Base-by-base conservation (phyloP, 2,113 vertebrate genomes). In the Pipa parva region DNA sequence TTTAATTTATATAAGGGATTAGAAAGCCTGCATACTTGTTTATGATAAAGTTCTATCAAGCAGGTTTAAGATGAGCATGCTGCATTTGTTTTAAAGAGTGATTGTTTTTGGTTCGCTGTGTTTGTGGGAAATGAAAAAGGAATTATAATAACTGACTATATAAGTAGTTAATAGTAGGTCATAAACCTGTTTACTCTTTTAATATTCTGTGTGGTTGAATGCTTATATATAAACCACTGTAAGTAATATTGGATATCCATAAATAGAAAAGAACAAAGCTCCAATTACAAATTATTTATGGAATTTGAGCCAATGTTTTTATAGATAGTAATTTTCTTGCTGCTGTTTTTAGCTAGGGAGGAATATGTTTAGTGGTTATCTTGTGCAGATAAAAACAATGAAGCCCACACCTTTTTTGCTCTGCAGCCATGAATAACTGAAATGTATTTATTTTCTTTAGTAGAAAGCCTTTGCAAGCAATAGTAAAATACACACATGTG, bases 371-470 rank as follows among this genome's bases (percentile, higher is more conserved):
- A 21, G 2, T 28, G 12, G 24, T 21, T 22, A 13, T 13, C 25
- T 45, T 45, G n/a, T 42, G 22, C 39, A 61, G 12, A 54, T 59
- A 39, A 36, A 27, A 20, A 18, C n/a, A 48, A 31, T 36, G 24
- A 17, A 59, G 28, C 42, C 45, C 12, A 27, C 18, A 7, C 57
- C 20, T 69, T 61, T 57, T n/a, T 42, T 22, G 22, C 2, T 18
- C 28, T 51, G 10, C 24, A n/a, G 54, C 48, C 5, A 27, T 54
- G 57, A 69, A 54, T 54, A 28, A 69, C 54, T 29, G 58, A 52
- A 52, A n/a, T n/a, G 57, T 54, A 70, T 61, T 52, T 70, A 54
- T 61, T 45, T 54, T 61, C n/a, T n/a, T 24, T 22, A 21, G 22
- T 20, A 28, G 13, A 21, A 28, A 52, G 24, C 51, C 55, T 37